Evolutionary conservation across 2,888 invertebrate genomes (phyloP).

Genomic region (Arenicola marina): DNA sequence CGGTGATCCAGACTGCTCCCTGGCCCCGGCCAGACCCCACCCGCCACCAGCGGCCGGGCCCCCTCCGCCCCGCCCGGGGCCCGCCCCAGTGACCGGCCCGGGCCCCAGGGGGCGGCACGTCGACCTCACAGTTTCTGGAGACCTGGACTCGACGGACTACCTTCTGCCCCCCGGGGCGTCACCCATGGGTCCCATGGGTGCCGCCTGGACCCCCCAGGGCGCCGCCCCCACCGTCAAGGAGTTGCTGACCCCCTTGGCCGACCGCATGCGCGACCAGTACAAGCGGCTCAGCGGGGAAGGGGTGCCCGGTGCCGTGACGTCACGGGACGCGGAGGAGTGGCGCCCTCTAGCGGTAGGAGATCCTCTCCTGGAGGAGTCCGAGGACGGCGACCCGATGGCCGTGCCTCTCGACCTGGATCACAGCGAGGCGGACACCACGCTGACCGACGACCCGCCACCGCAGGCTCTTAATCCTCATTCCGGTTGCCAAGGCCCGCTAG

Average conservation of each 20-base stretch:
- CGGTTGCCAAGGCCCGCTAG: too few species aligned
- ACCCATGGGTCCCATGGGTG: background rate
- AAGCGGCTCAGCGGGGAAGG: background rate
- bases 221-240: constrained; percentile 10
- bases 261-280: constrained; percentile 6
- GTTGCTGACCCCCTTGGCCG: constrained; percentile 9
- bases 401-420: background rate
- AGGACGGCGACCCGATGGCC: background rate
- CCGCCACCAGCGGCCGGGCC: too few species aligned
- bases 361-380: background rate
- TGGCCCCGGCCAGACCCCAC: too few species aligned
- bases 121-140: too few species aligned
- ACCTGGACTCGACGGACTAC: constrained; percentile 4
- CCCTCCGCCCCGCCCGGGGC: too few species aligned
- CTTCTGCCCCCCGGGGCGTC: constrained; percentile 4
- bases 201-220: background rate
- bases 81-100: too few species aligned
- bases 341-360: too few species aligned
- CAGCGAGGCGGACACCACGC: too few species aligned
- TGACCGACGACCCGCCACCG: background rate
- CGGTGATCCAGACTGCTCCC: too few species aligned
- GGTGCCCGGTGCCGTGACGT: background rate
- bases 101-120: too few species aligned
- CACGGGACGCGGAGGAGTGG: too few species aligned
- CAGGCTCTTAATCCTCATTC: too few species aligned